Evolutionary conservation across 2,888 invertebrate species (phyloP), one percentile per base, ranked within the genome.

Genomic region (Drosophila meridionalis): DNA sequence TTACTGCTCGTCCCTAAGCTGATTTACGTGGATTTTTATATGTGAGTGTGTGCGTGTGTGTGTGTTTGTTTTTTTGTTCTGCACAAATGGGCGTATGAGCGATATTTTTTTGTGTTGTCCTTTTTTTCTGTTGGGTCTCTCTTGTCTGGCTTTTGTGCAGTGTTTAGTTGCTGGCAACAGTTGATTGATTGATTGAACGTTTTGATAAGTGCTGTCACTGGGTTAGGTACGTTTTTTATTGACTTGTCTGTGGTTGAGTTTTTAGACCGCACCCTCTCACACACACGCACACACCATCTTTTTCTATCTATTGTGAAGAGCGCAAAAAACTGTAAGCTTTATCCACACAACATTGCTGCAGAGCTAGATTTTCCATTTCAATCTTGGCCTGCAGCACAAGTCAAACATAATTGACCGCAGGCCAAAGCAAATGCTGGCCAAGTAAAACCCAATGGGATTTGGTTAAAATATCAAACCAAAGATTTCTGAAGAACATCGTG

Each of bases 161-260:
- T 81, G 78, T 77, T 81, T 70, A 68, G 78, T 89, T 83, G 73
- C 83, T 70, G 87, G 87, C 89, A 89, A 89, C 89, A 81, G 89
- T 88, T 84, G 83, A 84, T 88, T 84, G 83, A 84, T 88, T 85
- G 85, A 85, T 89, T 78, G 89, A 82, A 80, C 89, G 82, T 84
- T 84, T 76, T 77, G 88, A 88, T 84, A 84, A 86, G 83, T 76
- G 80, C 87, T 84, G 82, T 85, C 85, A 87, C 78, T 87, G 87
- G 85, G 69, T 87, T 86, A 83, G 75, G 68, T 58, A 58, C 57
- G 32, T 76, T 78, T 80, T 80, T 72, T 80, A 80, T 78, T 69
- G 68, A 80, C 68, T 69, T 38, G 50, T 47, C 48, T 74, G 66
- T 45, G 76, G 70, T 67, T 71, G 52, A 56, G 36, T 53, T 59